Percentiles rank a stretch among this genome's conserved stretches.
Conservation (phyloP, 2,888 invertebrate genomes). For the Pterobdella sp. region DNA sequence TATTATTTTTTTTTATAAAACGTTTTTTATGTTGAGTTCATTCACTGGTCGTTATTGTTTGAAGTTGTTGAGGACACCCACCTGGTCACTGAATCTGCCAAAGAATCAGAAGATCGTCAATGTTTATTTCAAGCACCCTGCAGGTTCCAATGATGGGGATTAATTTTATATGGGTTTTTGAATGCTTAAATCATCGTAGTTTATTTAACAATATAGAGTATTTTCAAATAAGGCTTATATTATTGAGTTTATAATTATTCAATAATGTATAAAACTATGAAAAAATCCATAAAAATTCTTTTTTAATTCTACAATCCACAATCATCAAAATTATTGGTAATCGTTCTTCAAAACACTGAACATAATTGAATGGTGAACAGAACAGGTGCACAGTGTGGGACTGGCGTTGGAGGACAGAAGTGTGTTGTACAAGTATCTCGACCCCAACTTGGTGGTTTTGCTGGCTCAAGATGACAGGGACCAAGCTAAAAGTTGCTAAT, state of each 20-base stretch:
- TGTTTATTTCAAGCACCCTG: slow-evolving; percentile 47
- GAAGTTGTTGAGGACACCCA: slow-evolving; percentile 60
- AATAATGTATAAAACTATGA: slow-evolving; percentile 7
- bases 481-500: too few species aligned
- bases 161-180: neutral
- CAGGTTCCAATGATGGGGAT: slow-evolving; percentile 39
- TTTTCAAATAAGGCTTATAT: neutral
- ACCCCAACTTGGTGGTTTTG: slow-evolving; percentile 75
- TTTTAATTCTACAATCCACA: too few species aligned
- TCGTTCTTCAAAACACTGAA: too few species aligned
- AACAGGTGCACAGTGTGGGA: slow-evolving; percentile 80
- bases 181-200: neutral
- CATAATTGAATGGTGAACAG: too few species aligned
- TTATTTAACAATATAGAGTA: neutral
- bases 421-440: slow-evolving; percentile 94
- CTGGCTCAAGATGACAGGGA: slow-evolving; percentile 34
- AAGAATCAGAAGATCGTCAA: slow-evolving; percentile 55
- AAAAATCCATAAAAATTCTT: neutral
- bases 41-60: too few species aligned
- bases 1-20: too few species aligned
- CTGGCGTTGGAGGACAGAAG: slow-evolving; percentile 86
- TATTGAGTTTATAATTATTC: neutral
- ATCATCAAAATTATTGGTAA: neutral
- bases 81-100: slow-evolving; percentile 68
- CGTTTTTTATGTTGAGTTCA: too few species aligned